phyloP scores from a whole-genome alignment of 2,113 vertebrate species.

The Bubo blakistoni region DNA sequence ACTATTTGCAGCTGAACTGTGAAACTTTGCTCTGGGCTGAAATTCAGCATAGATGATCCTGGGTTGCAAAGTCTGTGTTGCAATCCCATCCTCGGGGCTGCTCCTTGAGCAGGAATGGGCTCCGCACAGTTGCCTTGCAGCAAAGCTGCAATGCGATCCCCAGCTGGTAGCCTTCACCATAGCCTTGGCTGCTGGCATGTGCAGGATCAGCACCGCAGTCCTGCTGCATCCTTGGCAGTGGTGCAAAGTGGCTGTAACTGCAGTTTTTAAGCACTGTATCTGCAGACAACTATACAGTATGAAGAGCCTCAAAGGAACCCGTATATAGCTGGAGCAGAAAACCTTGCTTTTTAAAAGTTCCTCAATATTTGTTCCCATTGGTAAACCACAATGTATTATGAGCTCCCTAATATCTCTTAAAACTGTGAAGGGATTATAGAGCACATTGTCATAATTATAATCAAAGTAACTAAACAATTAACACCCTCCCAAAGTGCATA shows the following conservation, averaged over 20 bases:
- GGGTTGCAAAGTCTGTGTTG: neutral
- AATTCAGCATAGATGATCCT: neutral
- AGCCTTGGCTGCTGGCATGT: accelerated
- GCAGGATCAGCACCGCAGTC: neutral
- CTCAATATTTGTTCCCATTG: conserved; percentile 46
- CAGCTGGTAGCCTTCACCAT: accelerated
- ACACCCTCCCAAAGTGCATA: neutral
- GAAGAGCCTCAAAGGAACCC: neutral
- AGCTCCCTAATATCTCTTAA: conserved; percentile 36
- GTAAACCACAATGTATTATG: conserved; percentile 23
- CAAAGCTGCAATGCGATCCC: neutral
- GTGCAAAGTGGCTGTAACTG: neutral
- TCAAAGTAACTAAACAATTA: conserved; percentile 55
- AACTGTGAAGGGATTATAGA: conserved; percentile 44
- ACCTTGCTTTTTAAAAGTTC: conserved; percentile 25
- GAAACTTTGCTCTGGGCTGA: neutral
- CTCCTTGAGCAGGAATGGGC: neutral
- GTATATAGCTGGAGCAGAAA: neutral
- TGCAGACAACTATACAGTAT: neutral
- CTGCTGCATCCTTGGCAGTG: conserved; percentile 26
- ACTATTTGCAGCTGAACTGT: neutral
- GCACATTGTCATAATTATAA: conserved; percentile 45
- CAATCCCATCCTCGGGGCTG: accelerated
- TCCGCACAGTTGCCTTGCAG: neutral
- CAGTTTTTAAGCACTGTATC: neutral